These are phyloP conservation scores for Hypsibius dujardini DNA, from an alignment of 1,140 invertebrate genomes.

Conservation along the genomic window DNA sequence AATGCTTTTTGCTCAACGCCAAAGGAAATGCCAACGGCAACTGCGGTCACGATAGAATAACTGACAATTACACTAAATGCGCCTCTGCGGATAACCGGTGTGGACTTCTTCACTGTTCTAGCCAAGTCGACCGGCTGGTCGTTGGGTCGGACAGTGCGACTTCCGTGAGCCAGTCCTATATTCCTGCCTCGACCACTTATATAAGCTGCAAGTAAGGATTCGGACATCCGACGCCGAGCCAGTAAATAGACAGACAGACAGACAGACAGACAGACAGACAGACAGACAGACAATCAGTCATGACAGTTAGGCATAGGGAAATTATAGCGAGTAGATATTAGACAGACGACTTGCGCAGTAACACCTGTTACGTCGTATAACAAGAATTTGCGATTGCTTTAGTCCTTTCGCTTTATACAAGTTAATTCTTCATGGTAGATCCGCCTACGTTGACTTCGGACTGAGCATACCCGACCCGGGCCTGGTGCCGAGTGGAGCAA, in stretches of 20 bases:
- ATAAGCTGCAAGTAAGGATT: constrained; percentile 12
- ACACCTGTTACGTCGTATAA: constrained; percentile 71
- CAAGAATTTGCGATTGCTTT: constrained; percentile 52
- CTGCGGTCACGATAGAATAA: constrained; percentile 70
- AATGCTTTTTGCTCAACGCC: constrained; percentile 72
- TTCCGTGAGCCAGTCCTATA: constrained; percentile 27
- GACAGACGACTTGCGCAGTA: constrained; percentile 72
- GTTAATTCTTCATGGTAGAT: constrained; percentile 43
- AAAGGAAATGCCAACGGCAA: constrained; percentile 73
- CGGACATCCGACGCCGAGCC: too few species aligned
- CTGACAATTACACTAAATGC: constrained; percentile 54
- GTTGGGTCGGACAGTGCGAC: constrained; percentile 90
- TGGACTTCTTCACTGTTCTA: constrained; percentile 81
- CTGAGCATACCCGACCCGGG: constrained; percentile 82
- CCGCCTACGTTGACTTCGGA: constrained; percentile 72
- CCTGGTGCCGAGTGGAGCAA: constrained; percentile 78
- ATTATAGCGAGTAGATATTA: constrained; percentile 67
- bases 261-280: too few species aligned
- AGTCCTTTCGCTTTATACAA: constrained; percentile 38
- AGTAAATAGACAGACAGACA: too few species aligned
- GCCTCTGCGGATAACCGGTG: constrained; percentile 54
- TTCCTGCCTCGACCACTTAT: neutral
- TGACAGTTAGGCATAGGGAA: constrained; percentile 46
- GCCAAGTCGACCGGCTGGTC: constrained; percentile 75
- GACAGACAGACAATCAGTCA: too few species aligned